Evolutionary conservation across 2,888 invertebrate genomes (phyloP).

Genomic region (Fissipunctia ypsillon): DNA sequence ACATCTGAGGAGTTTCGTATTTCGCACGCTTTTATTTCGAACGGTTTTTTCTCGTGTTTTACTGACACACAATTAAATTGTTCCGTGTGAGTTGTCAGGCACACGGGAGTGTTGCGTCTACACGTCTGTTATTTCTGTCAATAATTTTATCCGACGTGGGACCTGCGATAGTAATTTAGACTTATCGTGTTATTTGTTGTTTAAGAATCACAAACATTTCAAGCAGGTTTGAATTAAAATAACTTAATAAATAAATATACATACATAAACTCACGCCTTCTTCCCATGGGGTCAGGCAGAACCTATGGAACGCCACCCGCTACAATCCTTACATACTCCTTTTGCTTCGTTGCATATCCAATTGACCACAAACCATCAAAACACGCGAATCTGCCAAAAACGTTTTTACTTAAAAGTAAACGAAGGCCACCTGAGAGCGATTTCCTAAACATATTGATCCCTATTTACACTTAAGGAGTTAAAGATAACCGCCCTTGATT

Average conservation of each 20-base stretch:
- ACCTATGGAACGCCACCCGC: no score
- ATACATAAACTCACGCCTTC: no score
- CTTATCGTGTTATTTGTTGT: not conserved
- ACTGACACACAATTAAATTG: slow-evolving; percentile 71
- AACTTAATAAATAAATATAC: not conserved
- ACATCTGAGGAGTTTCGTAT: slow-evolving; percentile 39
- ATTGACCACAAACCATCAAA: slow-evolving; percentile 13
- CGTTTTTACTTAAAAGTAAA: slow-evolving; percentile 34
- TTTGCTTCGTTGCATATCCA: no score
- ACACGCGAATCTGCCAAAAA: slow-evolving; percentile 15
- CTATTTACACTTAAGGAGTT: slow-evolving; percentile 60
- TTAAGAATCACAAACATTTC: not conserved
- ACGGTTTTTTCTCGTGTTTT: slow-evolving; percentile 40
- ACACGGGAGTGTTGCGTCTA: slow-evolving; percentile 42
- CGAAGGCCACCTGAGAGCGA: slow-evolving; percentile 37
- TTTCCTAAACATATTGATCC: slow-evolving; percentile 58
- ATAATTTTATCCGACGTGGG: slow-evolving; percentile 19
- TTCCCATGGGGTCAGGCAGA: no score
- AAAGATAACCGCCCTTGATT: slow-evolving; percentile 70
- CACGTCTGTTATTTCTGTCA: slow-evolving; percentile 10
- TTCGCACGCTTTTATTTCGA: slow-evolving; percentile 42
- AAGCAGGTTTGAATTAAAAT: not conserved
- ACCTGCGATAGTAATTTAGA: slow-evolving; percentile 18
- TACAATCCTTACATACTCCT: no score
- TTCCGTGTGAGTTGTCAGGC: slow-evolving; percentile 65